These are phyloP conservation scores for Lophius piscatorius DNA, from an alignment of 2,113 vertebrate genomes.

Conservation along the genomic window DNA sequence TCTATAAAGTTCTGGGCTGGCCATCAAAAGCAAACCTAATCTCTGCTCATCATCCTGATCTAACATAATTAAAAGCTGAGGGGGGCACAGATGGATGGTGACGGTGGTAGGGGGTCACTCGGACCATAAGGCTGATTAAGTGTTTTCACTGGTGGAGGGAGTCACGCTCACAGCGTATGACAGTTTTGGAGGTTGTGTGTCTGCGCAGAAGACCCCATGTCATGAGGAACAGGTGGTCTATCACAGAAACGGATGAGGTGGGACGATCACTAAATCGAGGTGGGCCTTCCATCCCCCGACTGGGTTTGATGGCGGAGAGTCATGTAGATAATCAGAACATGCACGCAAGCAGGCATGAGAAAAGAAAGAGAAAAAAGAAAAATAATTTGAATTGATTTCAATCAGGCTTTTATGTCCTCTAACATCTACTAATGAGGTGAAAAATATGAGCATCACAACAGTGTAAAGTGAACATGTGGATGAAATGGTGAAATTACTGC, in stretches of 20 bases:
- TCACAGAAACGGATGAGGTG: slow-evolving; percentile 59
- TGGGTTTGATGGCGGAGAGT: slow-evolving; percentile 37
- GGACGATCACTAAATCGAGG: too few relatives aligned
- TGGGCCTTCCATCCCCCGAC: too few relatives aligned
- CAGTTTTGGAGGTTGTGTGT: slow-evolving; percentile 24
- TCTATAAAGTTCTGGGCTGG: neutral
- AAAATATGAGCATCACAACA: slow-evolving; percentile 3
- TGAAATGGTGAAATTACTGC: too few relatives aligned
- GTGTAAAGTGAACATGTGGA: slow-evolving; percentile 5
- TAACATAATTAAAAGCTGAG: slow-evolving; percentile 38
- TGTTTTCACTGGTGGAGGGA: slow-evolving; percentile 40
- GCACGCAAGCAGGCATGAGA: slow-evolving; percentile 3
- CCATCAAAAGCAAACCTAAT: slow-evolving; percentile 18
- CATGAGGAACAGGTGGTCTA: slow-evolving; percentile 64
- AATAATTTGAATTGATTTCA: neutral
- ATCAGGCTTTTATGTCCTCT: neutral
- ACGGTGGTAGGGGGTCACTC: slow-evolving; percentile 44
- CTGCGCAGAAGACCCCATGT: slow-evolving; percentile 30
- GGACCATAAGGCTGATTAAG: slow-evolving; percentile 67
- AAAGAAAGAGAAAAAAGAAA: too few relatives aligned
- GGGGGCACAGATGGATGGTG: slow-evolving; percentile 54
- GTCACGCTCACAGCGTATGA: slow-evolving; percentile 43
- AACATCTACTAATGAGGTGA: too few relatives aligned
- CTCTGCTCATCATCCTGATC: slow-evolving; percentile 32
- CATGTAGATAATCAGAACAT: slow-evolving; percentile 20